Evolutionary conservation across 1,140 invertebrate species (phyloP).

Genomic region (Drosophila kepulauana): DNA sequence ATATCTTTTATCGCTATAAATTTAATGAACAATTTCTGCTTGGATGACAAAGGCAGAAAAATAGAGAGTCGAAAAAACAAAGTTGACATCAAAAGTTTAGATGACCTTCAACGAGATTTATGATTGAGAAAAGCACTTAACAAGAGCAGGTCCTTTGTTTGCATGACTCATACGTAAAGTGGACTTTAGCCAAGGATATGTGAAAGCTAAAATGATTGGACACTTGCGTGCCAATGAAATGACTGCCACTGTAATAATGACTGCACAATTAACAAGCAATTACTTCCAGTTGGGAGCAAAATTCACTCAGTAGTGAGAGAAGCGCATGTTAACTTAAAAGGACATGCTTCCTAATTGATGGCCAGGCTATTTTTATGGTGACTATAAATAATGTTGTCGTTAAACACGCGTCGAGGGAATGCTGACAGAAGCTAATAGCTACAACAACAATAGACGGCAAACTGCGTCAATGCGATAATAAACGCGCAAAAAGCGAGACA

Average conservation of each 20-base stretch:
- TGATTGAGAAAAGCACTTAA: background rate
- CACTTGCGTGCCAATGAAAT: conserved; percentile 54
- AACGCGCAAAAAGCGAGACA: background rate
- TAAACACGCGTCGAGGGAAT: background rate
- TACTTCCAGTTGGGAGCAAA: conserved; percentile 27
- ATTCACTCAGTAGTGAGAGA: conserved; percentile 2
- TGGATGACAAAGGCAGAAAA: conserved; percentile 9
- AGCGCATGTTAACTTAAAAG: conserved; percentile 3
- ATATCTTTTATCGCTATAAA: background rate
- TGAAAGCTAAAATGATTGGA: background rate
- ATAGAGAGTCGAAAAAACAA: conserved; percentile 15
- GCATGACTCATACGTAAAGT: conserved; percentile 22
- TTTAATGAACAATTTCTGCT: background rate
- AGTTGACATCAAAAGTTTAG: conserved; percentile 22
- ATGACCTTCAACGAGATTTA: conserved; percentile 44
- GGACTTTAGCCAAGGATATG: background rate
- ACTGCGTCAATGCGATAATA: conserved; percentile 4
- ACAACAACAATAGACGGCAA: background rate
- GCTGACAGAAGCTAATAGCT: conserved; percentile 10
- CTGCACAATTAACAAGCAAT: conserved; percentile 66
- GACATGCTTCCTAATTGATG: conserved; percentile 28
- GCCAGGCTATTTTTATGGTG: conserved; percentile 12
- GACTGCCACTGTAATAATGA: conserved; percentile 31
- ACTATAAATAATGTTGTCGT: conserved; percentile 14
- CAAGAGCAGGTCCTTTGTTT: conserved; percentile 5